Evolutionary conservation across 2,797 vertebrate species (phyloP), one percentile per base, ranked within the genome.

Genomic region (Heliangelus exortis): DNA sequence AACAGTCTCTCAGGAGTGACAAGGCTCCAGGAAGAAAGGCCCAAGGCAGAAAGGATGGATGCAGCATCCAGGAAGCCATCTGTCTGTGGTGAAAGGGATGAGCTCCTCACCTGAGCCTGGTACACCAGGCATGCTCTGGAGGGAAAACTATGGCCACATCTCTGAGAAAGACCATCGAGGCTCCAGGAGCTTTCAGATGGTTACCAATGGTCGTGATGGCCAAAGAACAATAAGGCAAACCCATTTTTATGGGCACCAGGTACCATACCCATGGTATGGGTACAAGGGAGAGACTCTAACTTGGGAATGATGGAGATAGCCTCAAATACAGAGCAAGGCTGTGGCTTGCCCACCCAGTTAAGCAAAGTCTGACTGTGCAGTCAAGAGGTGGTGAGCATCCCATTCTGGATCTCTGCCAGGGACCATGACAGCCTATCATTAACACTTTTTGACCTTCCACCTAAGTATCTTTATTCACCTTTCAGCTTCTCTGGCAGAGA

Each of bases 21-120:
- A 87, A 53, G 41, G 19, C 11, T 59, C 50, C 1, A 1, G 22
- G 5, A 1, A 7, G 23, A 36, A 10, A 57, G 20, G 29, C 10
- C 33, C 21, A 31, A n/a, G 83, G 12, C 3, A 74, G 28, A 22
- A 2, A 3, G 10, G 7, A 10, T 63, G 41, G 39, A 62, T 73
- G 58, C 67, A 89, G 71, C 0, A 1, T 19, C n/a, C n/a, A 36
- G 48, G 65, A 31, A 92, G 19, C 29, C 4, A 2, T 21, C 1
- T 9, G 36, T 16, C 61, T 89, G 31, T 3, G 20, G 21, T 34
- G 61, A 45, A 0, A 0, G 2, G 23, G 8, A 2, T 2, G 4
- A 80, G 16, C 20, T 89, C 39, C 54, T 88, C 33, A 59, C 19
- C 20, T 47, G 33, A 50, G 21, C 29, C 31, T 57, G 54, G 9